Evolutionary conservation across 1,140 invertebrate species (phyloP), one percentile per base, ranked within the genome.

Genomic region (Babylonia areolata): DNA sequence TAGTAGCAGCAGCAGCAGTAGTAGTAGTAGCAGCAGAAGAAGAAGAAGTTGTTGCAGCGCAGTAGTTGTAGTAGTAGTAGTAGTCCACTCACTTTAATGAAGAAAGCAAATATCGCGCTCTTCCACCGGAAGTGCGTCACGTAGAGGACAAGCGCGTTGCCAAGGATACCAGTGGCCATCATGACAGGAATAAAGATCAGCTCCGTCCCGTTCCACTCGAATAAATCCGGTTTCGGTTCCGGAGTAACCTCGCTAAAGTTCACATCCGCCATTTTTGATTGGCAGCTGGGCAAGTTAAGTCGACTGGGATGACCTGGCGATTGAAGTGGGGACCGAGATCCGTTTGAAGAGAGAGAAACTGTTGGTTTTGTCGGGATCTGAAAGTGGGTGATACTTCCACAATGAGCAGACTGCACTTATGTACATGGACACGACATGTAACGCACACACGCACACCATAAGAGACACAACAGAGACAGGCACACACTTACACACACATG

Each of bases 141-240:
- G 64, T 89, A 89, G 37, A 89, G 84, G 31, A 89, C 89, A n/a
- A 89, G 75, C 6, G 87, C 80, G 77, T 89, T 89, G 77, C 89
- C 89, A n/a, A 87, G 64, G 51, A 88, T 84, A 23, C 86, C 87
- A 9, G 88, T n/a, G n/a, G 69, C 31, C 80, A 88, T 83, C 83
- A 89, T 87, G 35, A 78, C 9, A 28, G 87, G 83, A 28, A 89
- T 84, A 39, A 89, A 73, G 37, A 89, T 75, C 6, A 89, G 40
- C 71, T 89, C 88, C 20, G 85, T 75, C 20, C 88, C 88, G 64
- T 87, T 86, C 87, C 86, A 87, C 40, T 87, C 83, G 58, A 89
- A 89, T 39, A 87, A 40, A 58, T 87, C 86, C 39, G 78, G 78
- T 37, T 40, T 80, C 42, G 78, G 31, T 80, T 80, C 78, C 78